Evolutionary conservation across 1,140 invertebrate species (phyloP), one percentile per base, ranked within the genome.

Genomic region (Oedothorax gibbosus): DNA sequence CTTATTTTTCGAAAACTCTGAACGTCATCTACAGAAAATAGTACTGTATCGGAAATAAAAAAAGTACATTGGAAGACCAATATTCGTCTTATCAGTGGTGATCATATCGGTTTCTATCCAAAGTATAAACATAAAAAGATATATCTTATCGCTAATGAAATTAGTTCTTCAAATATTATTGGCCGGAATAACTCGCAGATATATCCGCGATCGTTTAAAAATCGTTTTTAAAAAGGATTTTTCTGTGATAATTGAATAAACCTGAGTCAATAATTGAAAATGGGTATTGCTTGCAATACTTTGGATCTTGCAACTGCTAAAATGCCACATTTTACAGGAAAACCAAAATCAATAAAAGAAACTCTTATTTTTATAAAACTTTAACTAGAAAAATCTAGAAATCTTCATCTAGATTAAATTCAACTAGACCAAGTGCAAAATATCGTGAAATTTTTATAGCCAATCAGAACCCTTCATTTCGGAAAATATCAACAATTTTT

Each of bases 81-180:
- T 18, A 53, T 71, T 71, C 9, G 15, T 71, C 69, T 71, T 71
- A 71, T 71, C 69, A 18, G 50, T 6, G 14, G 15, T 18, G 69
- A 71, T 71, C 69, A 35, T 51, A 71, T 71, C 69, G 18, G 18
- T 71, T 71, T 14, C 69, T 53, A 71, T 71, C 69, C 69, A 71
- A 53, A 71, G 50, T 71, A 53, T 71, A 54, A 71, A 71, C 69
- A 71, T 20, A 18, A 53, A n/a, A 71, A 71, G 69, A 71, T 71
- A 35, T 35, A 71, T 18, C 14, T 51, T 71, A 71, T 75, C 54
- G 53, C 15, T 75, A 75, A 75, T 57, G 72, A 75, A 56, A 75
- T 75, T 51, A 15, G 53, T 75, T 75, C 72, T 57, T 75, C 72
- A 75, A 75, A 75, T 75, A 75, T 75, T 75, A 75, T 75, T 75